phyloP scores from a whole-genome alignment of 35 echinoderm and acorn worm genomes.

The Apostichopus californicus region DNA sequence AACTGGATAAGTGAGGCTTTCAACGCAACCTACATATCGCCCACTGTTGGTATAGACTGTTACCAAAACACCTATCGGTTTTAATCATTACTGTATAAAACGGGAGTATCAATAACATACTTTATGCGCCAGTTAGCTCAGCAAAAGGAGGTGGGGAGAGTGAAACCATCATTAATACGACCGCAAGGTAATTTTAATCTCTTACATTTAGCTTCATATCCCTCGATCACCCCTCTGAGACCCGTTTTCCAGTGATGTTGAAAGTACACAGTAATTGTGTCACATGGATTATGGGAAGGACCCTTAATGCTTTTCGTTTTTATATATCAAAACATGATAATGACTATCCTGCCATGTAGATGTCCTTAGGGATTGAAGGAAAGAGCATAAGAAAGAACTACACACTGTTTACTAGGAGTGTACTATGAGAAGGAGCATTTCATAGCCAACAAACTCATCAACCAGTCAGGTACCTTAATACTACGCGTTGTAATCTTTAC shows the following conservation, averaged over 20 bases:
- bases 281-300: slow-evolving; percentile 2
- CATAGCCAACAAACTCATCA: slow-evolving; percentile 1
- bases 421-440: neutral
- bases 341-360: slow-evolving; percentile 39
- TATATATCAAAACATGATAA: slow-evolving; percentile 19
- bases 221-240: slow-evolving; percentile 33
- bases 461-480: no score
- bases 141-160: neutral
- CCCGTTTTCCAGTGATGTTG: slow-evolving; percentile 27
- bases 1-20: no score
- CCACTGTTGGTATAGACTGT: neutral
- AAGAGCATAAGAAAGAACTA: neutral
- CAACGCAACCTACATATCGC: neutral
- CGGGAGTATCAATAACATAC: neutral
- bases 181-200: slow-evolving; percentile 34
- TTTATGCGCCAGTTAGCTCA: slow-evolving; percentile 31
- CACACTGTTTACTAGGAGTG: slow-evolving; percentile 38
- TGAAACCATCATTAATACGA: neutral
- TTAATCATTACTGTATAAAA: slow-evolving; percentile 24
- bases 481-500: no score
- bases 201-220: slow-evolving; percentile 45
- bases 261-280: slow-evolving; percentile 35
- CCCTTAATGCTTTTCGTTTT: neutral
- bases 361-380: slow-evolving; percentile 25
- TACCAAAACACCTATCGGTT: slow-evolving; percentile 29